Conservation (phyloP, 1,140 invertebrate species). For the Bombus huntii region DNA sequence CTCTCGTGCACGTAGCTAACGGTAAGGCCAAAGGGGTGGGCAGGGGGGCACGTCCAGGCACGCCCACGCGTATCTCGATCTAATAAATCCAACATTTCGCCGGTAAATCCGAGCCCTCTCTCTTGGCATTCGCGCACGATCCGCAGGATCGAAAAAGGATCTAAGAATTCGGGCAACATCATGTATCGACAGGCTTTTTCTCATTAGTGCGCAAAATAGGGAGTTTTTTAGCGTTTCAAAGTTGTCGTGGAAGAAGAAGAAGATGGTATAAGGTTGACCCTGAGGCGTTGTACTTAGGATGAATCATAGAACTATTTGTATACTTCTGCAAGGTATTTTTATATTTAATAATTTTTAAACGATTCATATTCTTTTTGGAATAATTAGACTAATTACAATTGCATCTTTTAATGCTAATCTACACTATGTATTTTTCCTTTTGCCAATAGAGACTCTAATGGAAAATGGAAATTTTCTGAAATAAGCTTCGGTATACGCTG, state of each 20-base stretch:
- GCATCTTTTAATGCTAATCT: no score
- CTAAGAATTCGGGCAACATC: slow-evolving; percentile 44
- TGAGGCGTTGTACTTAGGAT: no score
- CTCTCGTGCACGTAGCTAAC: slow-evolving; percentile 64
- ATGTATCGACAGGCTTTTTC: background rate
- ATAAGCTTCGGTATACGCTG: background rate
- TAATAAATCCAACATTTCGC: slow-evolving; percentile 83
- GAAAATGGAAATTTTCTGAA: background rate
- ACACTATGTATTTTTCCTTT: background rate
- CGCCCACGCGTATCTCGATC: slow-evolving; percentile 82
- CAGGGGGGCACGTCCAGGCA: slow-evolving; percentile 71
- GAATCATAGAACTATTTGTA: no score
- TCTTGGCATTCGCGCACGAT: slow-evolving; percentile 67
- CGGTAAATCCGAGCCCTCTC: slow-evolving; percentile 79
- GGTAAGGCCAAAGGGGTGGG: slow-evolving; percentile 57
- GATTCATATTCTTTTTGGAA: no score
- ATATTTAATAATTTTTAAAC: no score
- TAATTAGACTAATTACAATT: no score
- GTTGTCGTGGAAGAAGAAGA: background rate
- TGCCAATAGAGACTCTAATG: background rate
- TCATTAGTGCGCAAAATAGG: background rate
- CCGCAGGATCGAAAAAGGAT: slow-evolving; percentile 45
- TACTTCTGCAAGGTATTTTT: no score
- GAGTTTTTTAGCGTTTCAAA: background rate
- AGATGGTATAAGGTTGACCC: no score